Evolutionary conservation across 2,888 invertebrate species (phyloP), one percentile per base, ranked within the genome.

Genomic region (Diarsia mendica): DNA sequence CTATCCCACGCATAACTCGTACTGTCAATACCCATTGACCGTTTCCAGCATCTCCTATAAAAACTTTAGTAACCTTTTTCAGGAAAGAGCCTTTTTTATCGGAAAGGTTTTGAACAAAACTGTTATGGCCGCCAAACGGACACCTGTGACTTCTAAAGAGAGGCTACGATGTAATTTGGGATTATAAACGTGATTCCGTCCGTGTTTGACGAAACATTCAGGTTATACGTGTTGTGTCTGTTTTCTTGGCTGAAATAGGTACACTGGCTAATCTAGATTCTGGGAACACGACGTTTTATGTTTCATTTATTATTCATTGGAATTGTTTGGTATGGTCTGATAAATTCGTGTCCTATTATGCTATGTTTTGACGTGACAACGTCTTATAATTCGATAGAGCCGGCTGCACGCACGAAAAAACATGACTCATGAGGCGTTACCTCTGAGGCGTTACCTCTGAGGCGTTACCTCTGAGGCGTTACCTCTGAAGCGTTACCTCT

Each of bases 131-230:
- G 55, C 53, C 75, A 72, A 74, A 68, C 72, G 75, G 75, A 80
- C 87, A 88, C 87, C 87, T 88, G 87, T 87, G 88, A 83, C 85
- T 75, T 61, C 79, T 76, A 65, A 83, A 72, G 23, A 68, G 65
- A 60, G 60, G 65, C 69, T 66, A 63, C 70, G 46, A 69, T 61
- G 67, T 85, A 74, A 85, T 88, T 79, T 65, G 53, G 60, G 69
- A 81, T 71, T 73, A 79, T 63, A 74, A 72, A 61, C 46, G 72
- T 46, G 67, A 63, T 74, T 68, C 48, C 44, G 60, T 33, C 72
- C 74, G 69, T 74, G 69, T 69, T 44, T 11, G 23, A 20, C 10
- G 67, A 48, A 80, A 67, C 63, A 48, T 69, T 51, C 33, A 51
- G 63, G 64, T 72, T 46, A 64, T 65, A 63, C 33, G 63, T 60